phyloP scores from a whole-genome alignment of 2,888 invertebrate species.

The Timandra comae region DNA sequence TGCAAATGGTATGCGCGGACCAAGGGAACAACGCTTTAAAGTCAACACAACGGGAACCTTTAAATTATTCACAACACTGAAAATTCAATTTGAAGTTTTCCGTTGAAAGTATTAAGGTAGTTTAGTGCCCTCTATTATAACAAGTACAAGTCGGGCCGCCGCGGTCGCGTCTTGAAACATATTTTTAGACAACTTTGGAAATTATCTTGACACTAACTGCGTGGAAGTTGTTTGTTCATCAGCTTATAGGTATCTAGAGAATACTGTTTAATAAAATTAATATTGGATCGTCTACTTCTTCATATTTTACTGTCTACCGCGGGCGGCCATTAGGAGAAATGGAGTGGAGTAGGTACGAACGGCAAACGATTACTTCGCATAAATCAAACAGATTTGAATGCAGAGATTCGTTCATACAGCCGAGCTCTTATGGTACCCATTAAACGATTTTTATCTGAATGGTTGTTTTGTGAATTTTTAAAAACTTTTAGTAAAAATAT shows the following conservation, averaged over 20 bases:
- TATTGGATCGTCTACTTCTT: conserved; percentile 16
- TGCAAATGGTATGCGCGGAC: conserved; percentile 33
- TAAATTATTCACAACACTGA: conserved; percentile 56
- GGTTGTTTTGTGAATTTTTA: too few relatives aligned
- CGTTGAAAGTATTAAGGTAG: conserved; percentile 40
- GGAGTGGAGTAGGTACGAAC: conserved; percentile 27
- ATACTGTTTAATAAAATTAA: conserved; percentile 6
- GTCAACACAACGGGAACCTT: conserved; percentile 42
- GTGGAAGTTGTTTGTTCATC: conserved; percentile 29
- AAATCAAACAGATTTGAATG: conserved; percentile 61
- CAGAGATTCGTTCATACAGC: conserved; percentile 29
- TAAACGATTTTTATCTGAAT: too few relatives aligned
- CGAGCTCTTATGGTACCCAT: conserved; percentile 34
- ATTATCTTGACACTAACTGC: conserved; percentile 35
- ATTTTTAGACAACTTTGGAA: conserved; percentile 34
- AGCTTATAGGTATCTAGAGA: conserved; percentile 18
- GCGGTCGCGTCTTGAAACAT: conserved; percentile 18
- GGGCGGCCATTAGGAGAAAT: conserved; percentile 19
- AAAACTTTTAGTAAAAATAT: too few relatives aligned
- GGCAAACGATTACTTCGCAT: conserved; percentile 48
- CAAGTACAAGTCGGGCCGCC: conserved; percentile 19
- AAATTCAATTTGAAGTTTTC: conserved; percentile 63
- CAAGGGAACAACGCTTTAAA: conserved; percentile 36
- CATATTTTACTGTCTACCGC: conserved; percentile 18
- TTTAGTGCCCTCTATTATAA: conserved; percentile 30